Conservation (phyloP, 2,113 vertebrate genomes). For the Varanus komodoensis region DNA sequence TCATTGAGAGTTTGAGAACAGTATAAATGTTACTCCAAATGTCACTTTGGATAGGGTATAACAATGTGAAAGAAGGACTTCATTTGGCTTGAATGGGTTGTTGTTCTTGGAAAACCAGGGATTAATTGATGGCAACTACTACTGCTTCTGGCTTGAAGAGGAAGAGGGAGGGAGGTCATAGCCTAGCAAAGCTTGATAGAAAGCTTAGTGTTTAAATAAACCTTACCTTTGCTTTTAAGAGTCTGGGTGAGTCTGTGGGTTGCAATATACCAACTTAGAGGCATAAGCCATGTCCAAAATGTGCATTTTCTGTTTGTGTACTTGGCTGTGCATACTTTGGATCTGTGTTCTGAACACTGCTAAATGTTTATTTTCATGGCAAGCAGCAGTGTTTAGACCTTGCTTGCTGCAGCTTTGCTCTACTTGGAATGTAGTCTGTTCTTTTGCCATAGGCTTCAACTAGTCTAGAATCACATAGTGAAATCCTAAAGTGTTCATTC, state of each 20-base stretch:
- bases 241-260: too few relatives aligned
- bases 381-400: too few relatives aligned
- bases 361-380: not conserved
- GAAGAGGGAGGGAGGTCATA: too few relatives aligned
- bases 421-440: not conserved
- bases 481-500: not conserved
- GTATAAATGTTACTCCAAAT: not conserved
- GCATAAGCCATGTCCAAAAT: not conserved
- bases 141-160: too few relatives aligned
- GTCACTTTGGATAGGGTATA: not conserved
- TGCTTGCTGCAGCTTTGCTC: not conserved
- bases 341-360: not conserved
- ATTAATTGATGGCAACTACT: too few relatives aligned
- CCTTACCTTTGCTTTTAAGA: too few relatives aligned
- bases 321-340: not conserved
- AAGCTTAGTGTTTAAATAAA: too few relatives aligned
- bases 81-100: too few relatives aligned
- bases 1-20: not conserved
- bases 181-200: too few relatives aligned
- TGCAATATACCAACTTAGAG: too few relatives aligned
- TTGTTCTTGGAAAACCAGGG: too few relatives aligned
- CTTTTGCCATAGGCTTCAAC: not conserved
- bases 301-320: not conserved
- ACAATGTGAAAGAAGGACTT: too few relatives aligned
- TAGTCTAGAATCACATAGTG: not conserved